Percentiles rank a stretch among this genome's conserved stretches.
Evolutionary conservation across 2,888 invertebrate genomes (phyloP).

Genomic region (Epiblema foenella): DNA sequence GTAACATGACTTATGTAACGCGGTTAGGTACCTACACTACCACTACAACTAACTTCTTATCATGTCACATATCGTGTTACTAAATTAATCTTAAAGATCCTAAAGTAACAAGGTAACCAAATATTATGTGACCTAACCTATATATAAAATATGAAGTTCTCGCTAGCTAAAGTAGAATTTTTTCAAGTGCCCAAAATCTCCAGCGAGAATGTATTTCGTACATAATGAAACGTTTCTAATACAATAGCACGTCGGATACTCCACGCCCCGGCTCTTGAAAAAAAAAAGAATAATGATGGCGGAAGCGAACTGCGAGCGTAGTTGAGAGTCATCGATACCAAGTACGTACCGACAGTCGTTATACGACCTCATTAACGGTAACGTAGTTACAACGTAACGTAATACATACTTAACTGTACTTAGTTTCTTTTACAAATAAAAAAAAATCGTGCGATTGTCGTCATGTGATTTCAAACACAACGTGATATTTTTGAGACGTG

Average conservation of each 20-base stretch:
- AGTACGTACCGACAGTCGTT: conserved; percentile 47
- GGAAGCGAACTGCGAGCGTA: conserved; percentile 51
- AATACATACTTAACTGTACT: too few species aligned
- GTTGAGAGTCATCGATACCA: conserved; percentile 61
- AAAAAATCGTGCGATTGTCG: too few species aligned
- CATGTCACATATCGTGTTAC: too few species aligned
- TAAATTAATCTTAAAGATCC: too few species aligned
- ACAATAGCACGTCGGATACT: conserved; percentile 32
- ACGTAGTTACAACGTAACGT: too few species aligned
- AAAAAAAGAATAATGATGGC: conserved; percentile 62
- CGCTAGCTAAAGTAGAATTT: not conserved
- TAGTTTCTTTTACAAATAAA: too few species aligned
- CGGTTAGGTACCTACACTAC: not conserved
- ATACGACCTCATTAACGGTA: conserved; percentile 62
- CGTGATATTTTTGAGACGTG: too few species aligned
- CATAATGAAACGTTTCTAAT: conserved; percentile 36
- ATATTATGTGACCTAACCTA: too few species aligned
- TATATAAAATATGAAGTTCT: not conserved
- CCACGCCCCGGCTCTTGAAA: conserved; percentile 44
- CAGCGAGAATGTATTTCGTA: conserved; percentile 30
- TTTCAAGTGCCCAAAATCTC: conserved; percentile 5
- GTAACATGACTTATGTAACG: not conserved
- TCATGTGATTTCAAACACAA: too few species aligned
- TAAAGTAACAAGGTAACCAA: too few species aligned
- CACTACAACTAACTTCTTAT: too few species aligned